Evolutionary conservation across 2,113 vertebrate genomes (phyloP), one percentile per base, ranked within the genome.

Genomic region (Cryptotis parvus): DNA sequence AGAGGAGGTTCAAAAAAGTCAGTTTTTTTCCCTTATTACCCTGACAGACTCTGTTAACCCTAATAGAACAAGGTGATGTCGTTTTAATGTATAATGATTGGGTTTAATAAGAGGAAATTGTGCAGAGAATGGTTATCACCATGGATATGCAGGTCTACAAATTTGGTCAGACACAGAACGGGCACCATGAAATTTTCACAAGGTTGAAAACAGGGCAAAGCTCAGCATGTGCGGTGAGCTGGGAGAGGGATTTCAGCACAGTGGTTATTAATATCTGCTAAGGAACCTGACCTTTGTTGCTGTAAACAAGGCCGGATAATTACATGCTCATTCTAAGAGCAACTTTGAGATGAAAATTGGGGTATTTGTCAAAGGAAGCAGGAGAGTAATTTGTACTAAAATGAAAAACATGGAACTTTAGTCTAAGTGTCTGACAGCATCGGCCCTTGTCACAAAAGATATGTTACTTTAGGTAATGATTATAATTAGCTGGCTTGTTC

Each of bases 261-360:
- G 82, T 63, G 61, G 73, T 91, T 97, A 91, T 90, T 96, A 33
- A 3, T 96, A 94, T 96, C 95, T 96, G 78, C 84, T 95, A 79
- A 94, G 88, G 80, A 96, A 92, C 70, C 68, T 94, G 76, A 94
- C 95, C 93, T 96, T 92, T 94, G 94, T 75, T 84, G 77, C 94
- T 93, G 78, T 97, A 97, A 97, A 97, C 82, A 97, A 95, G 91
- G 58, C 65, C 79, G 84, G 79, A 92, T 96, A 96, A 96, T 95
- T 97, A 70, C 35, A 88, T 31, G 65, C 55, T 91, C 80, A 63
- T 92, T 95, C 87, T 82, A 91, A 94, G 92, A 97, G 92, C 27
- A 81, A 91, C 65, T 95, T 95, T 91, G 85, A 92, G 70, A 88
- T 78, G 88, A 95, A 97, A 96, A 97, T 72, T 0, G 24, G 95